Conservation (phyloP, 2,888 invertebrate genomes). For the Ophonus ardosiacus region DNA sequence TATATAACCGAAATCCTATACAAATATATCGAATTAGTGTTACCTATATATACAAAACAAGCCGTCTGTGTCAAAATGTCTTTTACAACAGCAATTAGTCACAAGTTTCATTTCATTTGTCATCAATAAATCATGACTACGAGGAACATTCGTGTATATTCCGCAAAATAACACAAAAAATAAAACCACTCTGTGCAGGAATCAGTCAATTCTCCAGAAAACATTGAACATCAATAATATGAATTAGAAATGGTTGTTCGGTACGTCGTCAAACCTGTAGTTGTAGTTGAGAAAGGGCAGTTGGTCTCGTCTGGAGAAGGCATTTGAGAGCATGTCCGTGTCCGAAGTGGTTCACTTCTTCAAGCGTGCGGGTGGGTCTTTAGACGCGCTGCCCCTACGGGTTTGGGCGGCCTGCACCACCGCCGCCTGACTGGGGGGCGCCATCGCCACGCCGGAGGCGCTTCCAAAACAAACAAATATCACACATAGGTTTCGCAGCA, state of each 20-base stretch:
- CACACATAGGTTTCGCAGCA: constrained; percentile 74
- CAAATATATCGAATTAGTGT: constrained; percentile 46
- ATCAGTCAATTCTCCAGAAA: constrained; percentile 46
- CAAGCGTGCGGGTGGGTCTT: constrained; percentile 73
- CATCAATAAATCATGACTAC: constrained; percentile 11
- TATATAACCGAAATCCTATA: constrained; percentile 41
- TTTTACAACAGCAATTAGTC: constrained; percentile 41
- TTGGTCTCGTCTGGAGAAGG: constrained; percentile 29
- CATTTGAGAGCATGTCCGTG: background rate
- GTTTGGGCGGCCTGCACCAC: constrained; percentile 76
- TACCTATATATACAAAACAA: constrained; percentile 57
- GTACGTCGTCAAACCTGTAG: constrained; percentile 29
- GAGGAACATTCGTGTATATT: constrained; percentile 41
- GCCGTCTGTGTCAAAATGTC: constrained; percentile 34
- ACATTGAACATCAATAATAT: constrained; percentile 51
- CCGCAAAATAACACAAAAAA: constrained; percentile 33
- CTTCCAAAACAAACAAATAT: constrained; percentile 76
- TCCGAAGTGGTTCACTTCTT: constrained; percentile 70
- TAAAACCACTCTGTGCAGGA: constrained; percentile 33
- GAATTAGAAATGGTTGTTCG: constrained; percentile 26
- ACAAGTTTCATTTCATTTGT: constrained; percentile 17
- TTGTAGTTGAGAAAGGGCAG: constrained; percentile 20
- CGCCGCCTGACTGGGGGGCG: constrained; percentile 80
- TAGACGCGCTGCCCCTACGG: constrained; percentile 78
- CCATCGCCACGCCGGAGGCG: constrained; percentile 76